Percentiles rank a stretch among this genome's conserved stretches.
Evolutionary conservation across 2,113 vertebrate species (phyloP).

Genomic region (Pomatostomus ruficeps): DNA sequence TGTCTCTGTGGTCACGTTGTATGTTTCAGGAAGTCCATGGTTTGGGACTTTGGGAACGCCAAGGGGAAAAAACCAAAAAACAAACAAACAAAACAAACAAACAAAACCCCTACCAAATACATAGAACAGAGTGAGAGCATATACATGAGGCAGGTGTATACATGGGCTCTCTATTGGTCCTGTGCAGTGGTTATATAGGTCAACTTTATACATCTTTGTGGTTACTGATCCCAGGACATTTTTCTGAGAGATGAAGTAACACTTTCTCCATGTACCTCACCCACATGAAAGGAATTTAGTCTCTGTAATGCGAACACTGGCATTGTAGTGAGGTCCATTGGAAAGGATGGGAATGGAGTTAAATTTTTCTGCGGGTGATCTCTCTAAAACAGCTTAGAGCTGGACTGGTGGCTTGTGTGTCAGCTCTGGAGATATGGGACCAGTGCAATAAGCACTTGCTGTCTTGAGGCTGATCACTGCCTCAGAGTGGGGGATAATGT

Average conservation of each 20-base stretch:
- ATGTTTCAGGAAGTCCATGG: background rate
- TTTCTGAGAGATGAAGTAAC: background rate
- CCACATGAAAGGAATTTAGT: background rate
- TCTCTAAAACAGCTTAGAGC: background rate
- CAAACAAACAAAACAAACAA: fast-evolving
- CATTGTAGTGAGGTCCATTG: background rate
- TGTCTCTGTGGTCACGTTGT: background rate
- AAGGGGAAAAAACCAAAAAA: fast-evolving
- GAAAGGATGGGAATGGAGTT: background rate
- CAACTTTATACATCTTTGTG: background rate
- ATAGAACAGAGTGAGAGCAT: background rate
- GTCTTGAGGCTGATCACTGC: background rate
- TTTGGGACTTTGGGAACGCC: background rate
- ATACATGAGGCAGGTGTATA: background rate
- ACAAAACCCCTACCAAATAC: background rate
- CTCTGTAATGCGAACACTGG: background rate
- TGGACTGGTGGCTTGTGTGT: background rate
- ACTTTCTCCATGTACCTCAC: background rate
- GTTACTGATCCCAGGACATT: background rate
- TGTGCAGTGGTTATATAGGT: background rate
- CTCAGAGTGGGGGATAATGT: background rate
- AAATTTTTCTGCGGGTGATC: background rate
- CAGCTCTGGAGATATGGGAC: background rate
- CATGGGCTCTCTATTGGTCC: background rate
- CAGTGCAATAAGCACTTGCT: background rate